Evolutionary conservation across 2,888 invertebrate species (phyloP).

Genomic region (Eutolmus rufibarbis): DNA sequence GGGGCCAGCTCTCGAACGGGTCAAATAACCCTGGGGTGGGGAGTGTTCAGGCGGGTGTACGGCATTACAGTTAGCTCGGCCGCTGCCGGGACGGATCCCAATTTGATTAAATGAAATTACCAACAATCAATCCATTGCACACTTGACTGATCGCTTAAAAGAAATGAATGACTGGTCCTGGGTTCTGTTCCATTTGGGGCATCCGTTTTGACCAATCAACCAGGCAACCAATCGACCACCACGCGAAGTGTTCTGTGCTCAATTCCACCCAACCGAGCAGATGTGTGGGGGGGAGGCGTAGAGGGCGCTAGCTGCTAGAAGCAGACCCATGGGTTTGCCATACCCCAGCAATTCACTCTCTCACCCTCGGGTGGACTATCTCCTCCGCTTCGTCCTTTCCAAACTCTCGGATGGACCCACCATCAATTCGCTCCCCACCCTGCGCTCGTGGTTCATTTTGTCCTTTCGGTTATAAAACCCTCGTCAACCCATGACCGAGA

Average conservation of each 20-base stretch:
- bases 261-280: background rate
- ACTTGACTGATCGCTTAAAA: constrained; percentile 51
- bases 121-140: constrained; percentile 53
- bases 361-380: background rate
- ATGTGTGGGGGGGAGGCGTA: background rate
- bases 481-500: constrained; percentile 41
- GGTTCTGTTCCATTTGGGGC: constrained; percentile 39
- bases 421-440: constrained; percentile 22
- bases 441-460: constrained; percentile 33
- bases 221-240: constrained; percentile 18
- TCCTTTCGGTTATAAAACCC: constrained; percentile 38
- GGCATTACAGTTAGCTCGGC: background rate
- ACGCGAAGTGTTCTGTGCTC: background rate
- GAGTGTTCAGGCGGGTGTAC: background rate
- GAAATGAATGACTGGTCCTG: constrained; percentile 51
- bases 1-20: background rate
- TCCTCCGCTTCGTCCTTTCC: background rate
- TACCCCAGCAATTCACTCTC: background rate
- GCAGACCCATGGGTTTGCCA: background rate
- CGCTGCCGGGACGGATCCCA: background rate
- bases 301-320: background rate
- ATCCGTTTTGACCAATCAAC: constrained; percentile 41
- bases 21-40: background rate
- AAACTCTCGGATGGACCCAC: background rate
- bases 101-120: constrained; percentile 53